Base-by-base conservation (phyloP, 2,797 vertebrate genomes). In the Eurystomus glaucurus region DNA sequence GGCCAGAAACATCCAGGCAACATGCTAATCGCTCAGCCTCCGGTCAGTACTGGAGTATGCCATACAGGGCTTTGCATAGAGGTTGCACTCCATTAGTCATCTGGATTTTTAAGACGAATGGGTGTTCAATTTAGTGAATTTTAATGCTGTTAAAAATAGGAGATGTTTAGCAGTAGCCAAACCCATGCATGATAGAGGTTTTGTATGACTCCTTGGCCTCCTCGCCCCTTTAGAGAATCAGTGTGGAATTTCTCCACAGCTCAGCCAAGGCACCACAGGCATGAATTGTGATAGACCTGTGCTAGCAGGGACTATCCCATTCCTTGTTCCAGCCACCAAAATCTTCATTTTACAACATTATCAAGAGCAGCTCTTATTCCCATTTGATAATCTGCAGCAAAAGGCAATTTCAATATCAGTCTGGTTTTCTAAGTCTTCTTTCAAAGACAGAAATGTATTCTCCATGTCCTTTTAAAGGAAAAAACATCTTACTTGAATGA, bases 41-140 rank as follows among this genome's bases (percentile, higher is more conserved):
- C 0, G 0, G 48, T 60, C 45, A 43, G 28, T 43, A 17, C 58
- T 50, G n/a, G 20, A 31, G n/a, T 14, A 23, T 39, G 65, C 17
- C 14, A 9, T 39, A 54, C 33, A 51, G 48, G 35, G 41, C 31
- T 64, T 79, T 18, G 4, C 43, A 35, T 64, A n/a, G 9, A 91
- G 76, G 66, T 61, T 83, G n/a, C 39, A 55, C 17, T 82, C 31
- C 39, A 16, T 65, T 58, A 75, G 37, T 61, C 14, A n/a, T 14
- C 74, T 69, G 70, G 26, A 57, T 75, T 81, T 85, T 82, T 61
- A 88, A 80, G 26, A 81, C 46, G 50, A 91, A 61, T 17, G 2
- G 3, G 15, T 15, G 23, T 72, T 76, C 78, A 22, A 72, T 80
- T 58, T 51, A 54, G 18, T 33, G 33, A 77, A 90, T 85, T 79